Base-by-base conservation (phyloP, 37 sponge, comb jelly and placozoan genomes). In the Ianthella basta region DNA sequence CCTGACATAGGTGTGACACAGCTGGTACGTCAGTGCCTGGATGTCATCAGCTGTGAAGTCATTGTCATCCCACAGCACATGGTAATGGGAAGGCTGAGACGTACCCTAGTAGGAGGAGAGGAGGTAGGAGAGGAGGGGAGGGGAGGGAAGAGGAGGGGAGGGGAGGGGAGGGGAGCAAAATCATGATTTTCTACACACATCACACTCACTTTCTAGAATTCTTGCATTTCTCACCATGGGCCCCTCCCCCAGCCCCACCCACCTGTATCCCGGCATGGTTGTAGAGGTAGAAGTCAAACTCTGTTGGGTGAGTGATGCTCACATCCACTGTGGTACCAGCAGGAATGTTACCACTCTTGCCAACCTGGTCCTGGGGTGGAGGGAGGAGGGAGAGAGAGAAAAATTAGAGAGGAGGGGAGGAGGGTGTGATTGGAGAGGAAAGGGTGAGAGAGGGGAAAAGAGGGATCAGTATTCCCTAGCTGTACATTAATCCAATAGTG, bases 251-350 rank as follows among this genome's bases (percentile, higher is more conserved):
- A n/a, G n/a, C 50, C 50, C 50, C 34, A 4, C 70, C 40, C 40
- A 95, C 96, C 90, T 96, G 96, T 24, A 98, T 91, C 1, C 99
- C 99, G 44, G 87, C 84, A 60, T 98, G 99, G 34, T 94, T 96
- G 72, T 95, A 96, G 59, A 98, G 93, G 82, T 91, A 98, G 91
- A 98, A 98, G 84, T 98, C 99, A 61, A 92, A 94, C 74, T 96
- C 94, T 32, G 83, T 93, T 20, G 99, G 99, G 81, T 98, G 97
- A 12, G 94, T 94, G 61, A 98, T 94, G 10, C 93, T 95, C 44
- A 86, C 68, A 67, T 98, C 99, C 50, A 98, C 99, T 0, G 95
- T 97, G 21, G 97, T 96, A 0, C 99, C 99, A 55, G 99, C 93
- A 29, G 99, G 99, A 4, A 98, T 90, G 83, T 98, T 98, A 13